Percentiles rank a stretch among this genome's conserved stretches.
phyloP scores from a whole-genome alignment of 2,888 invertebrate species.

The Nemotelus nigrinus region DNA sequence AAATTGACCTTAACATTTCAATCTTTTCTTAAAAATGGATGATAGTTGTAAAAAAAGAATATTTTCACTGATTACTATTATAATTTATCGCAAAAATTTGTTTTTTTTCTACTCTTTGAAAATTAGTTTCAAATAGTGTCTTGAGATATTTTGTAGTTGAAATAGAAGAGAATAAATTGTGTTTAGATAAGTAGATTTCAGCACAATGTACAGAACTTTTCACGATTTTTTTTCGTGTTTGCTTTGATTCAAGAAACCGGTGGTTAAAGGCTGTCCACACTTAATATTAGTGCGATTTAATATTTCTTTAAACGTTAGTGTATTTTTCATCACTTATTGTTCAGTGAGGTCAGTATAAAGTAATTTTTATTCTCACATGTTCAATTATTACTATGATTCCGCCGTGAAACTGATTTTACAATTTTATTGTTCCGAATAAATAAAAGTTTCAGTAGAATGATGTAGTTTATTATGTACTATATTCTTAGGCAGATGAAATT shows the following conservation, averaged over 20 bases:
- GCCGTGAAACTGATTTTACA: conserved; percentile 41
- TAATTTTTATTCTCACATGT: no score
- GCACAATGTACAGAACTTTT: conserved; percentile 36
- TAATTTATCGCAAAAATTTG: not conserved
- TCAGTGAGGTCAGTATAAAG: not conserved
- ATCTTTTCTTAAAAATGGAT: no score
- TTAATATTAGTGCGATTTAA: no score
- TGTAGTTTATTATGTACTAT: not conserved
- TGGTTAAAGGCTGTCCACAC: conserved; percentile 31
- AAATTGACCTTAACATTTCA: not conserved
- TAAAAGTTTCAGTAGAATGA: conserved; percentile 8
- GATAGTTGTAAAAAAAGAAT: no score
- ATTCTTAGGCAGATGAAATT: not conserved
- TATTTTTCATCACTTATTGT: conserved; percentile 28
- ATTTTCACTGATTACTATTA: not conserved
- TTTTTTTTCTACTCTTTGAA: not conserved
- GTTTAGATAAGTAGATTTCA: conserved; percentile 28
- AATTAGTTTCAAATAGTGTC: not conserved
- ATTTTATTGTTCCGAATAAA: conserved; percentile 42
- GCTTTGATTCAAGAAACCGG: conserved; percentile 29
- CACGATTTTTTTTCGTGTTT: conserved; percentile 16
- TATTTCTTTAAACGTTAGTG: not conserved
- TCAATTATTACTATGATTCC: conserved; percentile 26
- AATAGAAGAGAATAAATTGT: conserved; percentile 1
- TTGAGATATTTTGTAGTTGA: not conserved